phyloP scores from a whole-genome alignment of 2,888 invertebrate species.

The Cantharis rustica region DNA sequence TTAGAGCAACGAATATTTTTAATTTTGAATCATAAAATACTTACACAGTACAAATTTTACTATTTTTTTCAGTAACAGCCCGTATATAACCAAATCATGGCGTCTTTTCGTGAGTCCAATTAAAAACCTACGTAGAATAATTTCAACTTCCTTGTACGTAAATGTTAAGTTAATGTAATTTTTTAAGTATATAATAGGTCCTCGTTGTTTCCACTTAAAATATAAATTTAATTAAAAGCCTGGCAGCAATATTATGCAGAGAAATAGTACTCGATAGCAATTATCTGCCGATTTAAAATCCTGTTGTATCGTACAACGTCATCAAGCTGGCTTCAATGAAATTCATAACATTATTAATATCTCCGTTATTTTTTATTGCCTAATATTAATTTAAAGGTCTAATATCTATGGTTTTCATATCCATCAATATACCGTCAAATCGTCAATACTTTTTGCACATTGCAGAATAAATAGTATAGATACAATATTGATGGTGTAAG shows the following conservation, averaged over 20 bases:
- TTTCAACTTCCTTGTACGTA: slow-evolving; percentile 11
- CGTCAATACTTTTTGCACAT: no score
- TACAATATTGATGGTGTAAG: no score
- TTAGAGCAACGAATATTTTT: background rate
- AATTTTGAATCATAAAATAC: background rate
- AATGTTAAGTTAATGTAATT: slow-evolving; percentile 11
- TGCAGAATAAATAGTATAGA: no score
- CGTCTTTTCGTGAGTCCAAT: slow-evolving; percentile 1
- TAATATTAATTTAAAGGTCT: background rate
- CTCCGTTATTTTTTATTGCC: background rate
- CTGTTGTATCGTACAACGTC: background rate
- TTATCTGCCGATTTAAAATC: background rate
- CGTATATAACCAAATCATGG: background rate
- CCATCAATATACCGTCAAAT: no score
- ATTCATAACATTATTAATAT: background rate
- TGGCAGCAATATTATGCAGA: background rate
- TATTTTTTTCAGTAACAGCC: background rate
- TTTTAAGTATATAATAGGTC: slow-evolving; percentile 17
- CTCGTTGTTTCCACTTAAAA: slow-evolving; percentile 2
- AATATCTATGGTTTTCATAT: background rate
- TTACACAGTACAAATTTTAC: background rate
- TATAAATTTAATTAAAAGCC: background rate
- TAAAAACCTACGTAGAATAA: slow-evolving; percentile 17
- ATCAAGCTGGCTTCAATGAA: background rate
- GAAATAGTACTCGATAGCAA: background rate